Percentiles rank a stretch among this genome's conserved stretches.
Conservation (phyloP, 2,113 vertebrate genomes). For the Oreotrochilus melanogaster region DNA sequence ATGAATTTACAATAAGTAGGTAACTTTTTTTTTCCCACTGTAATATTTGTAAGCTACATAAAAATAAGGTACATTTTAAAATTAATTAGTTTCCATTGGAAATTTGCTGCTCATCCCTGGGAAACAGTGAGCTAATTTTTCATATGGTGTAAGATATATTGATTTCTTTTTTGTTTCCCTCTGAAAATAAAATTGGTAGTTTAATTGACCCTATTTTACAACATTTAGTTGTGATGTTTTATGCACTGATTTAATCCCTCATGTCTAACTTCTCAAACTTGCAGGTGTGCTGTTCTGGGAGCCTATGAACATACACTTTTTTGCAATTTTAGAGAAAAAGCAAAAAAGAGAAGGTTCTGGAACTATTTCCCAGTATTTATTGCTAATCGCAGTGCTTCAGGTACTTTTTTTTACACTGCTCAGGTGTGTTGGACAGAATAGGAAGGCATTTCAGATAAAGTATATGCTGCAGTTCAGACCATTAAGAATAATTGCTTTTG, state of each 20-base stretch:
- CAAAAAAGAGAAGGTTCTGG: background rate
- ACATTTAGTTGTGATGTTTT: background rate
- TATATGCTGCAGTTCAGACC: background rate
- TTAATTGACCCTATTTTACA: background rate
- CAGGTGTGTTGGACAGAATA: background rate
- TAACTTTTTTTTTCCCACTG: background rate
- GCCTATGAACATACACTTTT: background rate
- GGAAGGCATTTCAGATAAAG: background rate
- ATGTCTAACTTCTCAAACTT: background rate
- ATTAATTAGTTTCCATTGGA: background rate
- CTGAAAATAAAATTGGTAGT: background rate
- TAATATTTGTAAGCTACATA: background rate
- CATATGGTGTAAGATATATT: background rate
- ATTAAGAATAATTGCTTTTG: background rate
- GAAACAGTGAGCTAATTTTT: background rate
- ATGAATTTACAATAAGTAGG: background rate
- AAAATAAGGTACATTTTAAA: background rate
- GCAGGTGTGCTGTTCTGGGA: background rate
- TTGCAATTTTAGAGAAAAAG: background rate
- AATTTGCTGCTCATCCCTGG: background rate
- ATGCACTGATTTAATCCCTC: background rate
- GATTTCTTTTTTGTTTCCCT: fast-evolving
- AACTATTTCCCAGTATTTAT: background rate
- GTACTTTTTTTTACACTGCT: background rate
- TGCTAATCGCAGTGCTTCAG: background rate